phyloP scores from a whole-genome alignment of 2,113 vertebrate species.

The Pseudopodoces humilis region DNA sequence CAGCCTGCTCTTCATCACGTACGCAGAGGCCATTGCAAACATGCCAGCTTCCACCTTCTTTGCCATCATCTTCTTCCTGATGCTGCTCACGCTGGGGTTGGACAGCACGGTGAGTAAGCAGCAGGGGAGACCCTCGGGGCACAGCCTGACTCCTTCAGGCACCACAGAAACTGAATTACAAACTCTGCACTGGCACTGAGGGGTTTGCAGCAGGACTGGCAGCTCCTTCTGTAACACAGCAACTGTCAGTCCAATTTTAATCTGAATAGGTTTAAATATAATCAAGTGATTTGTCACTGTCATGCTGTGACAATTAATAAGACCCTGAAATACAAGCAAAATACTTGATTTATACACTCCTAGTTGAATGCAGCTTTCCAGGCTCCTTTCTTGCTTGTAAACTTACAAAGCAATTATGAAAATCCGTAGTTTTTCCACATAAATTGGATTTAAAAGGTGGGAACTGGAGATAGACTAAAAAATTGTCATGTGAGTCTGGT shows the following conservation, averaged over 20 bases:
- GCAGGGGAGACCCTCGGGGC: background rate
- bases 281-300: background rate
- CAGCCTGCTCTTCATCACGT: constrained; percentile 98
- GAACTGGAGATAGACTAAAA: background rate
- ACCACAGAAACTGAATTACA: background rate
- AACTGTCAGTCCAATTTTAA: background rate
- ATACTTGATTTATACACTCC: background rate
- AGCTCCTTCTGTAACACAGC: background rate
- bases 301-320: background rate
- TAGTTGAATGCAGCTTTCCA: background rate
- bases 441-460: background rate
- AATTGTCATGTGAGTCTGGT: background rate
- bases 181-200: background rate
- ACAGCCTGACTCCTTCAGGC: background rate
- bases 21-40: constrained; percentile 94
- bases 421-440: background rate
- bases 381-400: background rate
- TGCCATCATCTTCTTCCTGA: constrained; percentile 98
- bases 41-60: constrained; percentile 98
- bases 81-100: constrained; percentile 94
- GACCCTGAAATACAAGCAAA: background rate
- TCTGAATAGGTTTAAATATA: background rate
- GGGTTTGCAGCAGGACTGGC: background rate
- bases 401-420: background rate
- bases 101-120: constrained; percentile 91